Conservation (phyloP, 2,888 invertebrate genomes). For the Habrosyne pyritoides region DNA sequence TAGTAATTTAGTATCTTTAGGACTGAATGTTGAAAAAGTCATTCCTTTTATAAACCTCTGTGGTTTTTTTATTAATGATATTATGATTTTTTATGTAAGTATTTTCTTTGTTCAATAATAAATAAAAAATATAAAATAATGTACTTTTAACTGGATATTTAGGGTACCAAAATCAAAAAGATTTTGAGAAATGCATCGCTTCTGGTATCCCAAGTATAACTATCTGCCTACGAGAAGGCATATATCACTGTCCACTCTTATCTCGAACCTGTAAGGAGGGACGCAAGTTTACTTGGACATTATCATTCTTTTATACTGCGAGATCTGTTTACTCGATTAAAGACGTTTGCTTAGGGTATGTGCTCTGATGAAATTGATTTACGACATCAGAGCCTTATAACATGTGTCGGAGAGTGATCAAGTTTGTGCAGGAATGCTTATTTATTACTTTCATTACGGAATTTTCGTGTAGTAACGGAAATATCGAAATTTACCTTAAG, state of each 20-base stretch:
- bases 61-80: too few relatives aligned
- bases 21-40: too few relatives aligned
- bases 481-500: too few relatives aligned
- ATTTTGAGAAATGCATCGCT: background rate
- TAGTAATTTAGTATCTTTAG: too few relatives aligned
- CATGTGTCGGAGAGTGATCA: constrained; percentile 20
- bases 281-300: constrained; percentile 43
- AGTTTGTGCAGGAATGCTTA: background rate
- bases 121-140: too few relatives aligned
- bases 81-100: too few relatives aligned
- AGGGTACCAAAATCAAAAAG: too few relatives aligned
- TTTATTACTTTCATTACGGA: background rate
- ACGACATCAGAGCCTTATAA: constrained; percentile 47
- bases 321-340: constrained; percentile 61
- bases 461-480: too few relatives aligned
- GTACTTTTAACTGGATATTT: too few relatives aligned
- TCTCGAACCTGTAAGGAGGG: constrained; percentile 31
- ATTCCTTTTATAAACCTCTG: too few relatives aligned
- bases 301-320: constrained; percentile 55
- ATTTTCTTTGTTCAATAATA: too few relatives aligned
- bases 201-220: background rate
- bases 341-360: constrained; percentile 67
- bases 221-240: background rate
- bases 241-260: constrained; percentile 34
- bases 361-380: constrained; percentile 61